A percentile compares a stretch with the other conserved stretches of the same genome.
phyloP scores from a whole-genome alignment of 2,797 vertebrate species.

The Alosa sapidissima region DNA sequence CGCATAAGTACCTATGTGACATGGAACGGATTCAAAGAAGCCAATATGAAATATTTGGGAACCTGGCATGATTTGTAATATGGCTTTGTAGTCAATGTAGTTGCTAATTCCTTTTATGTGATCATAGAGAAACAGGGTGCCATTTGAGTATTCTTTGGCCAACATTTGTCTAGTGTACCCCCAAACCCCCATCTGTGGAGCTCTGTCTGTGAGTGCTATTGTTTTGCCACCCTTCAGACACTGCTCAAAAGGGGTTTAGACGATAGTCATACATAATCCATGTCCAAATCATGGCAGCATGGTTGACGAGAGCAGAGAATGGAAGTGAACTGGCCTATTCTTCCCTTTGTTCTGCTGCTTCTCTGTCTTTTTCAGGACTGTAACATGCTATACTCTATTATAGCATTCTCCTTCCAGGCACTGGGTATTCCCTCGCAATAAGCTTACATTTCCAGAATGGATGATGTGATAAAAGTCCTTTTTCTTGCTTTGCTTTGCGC shows the following conservation, averaged over 20 bases:
- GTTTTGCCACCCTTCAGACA: constrained; percentile 15
- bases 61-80: background rate
- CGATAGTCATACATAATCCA: constrained; percentile 18
- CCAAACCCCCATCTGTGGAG: background rate
- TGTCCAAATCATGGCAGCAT: constrained; percentile 6
- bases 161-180: background rate
- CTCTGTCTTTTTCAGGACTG: background rate
- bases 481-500: constrained; percentile 39
- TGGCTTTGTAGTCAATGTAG: background rate
- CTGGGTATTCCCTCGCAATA: background rate
- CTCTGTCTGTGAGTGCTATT: background rate
- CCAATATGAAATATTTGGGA: background rate
- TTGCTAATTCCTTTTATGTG: background rate
- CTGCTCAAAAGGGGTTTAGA: constrained; percentile 7
- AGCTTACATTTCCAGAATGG: background rate
- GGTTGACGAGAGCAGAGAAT: constrained; percentile 1
- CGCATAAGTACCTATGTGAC: background rate
- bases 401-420: background rate
- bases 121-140: background rate
- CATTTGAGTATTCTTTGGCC: background rate
- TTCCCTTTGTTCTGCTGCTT: background rate
- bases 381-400: background rate
- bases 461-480: constrained; percentile 19
- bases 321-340: background rate
- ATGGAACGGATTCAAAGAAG: background rate